These are phyloP conservation scores for Cosmia trapezina DNA, from an alignment of 2,888 invertebrate genomes.

Conservation along the genomic window DNA sequence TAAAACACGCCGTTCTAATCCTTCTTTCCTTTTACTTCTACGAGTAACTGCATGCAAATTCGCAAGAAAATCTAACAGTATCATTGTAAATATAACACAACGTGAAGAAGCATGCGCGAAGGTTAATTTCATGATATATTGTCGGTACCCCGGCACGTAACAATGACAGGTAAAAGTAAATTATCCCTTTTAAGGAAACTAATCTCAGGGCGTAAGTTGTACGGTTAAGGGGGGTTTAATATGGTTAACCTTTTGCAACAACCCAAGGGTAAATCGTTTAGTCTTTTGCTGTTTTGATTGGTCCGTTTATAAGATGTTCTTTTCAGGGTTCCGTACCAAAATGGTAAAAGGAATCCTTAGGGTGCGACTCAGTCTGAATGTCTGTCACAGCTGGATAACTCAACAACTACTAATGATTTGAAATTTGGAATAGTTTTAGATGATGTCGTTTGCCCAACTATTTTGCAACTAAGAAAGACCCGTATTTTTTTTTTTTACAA, in stretches of 20 bases:
- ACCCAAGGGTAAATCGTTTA: conserved; percentile 31
- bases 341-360: too few species aligned
- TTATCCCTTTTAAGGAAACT: conserved; percentile 65
- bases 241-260: conserved; percentile 52
- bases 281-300: not conserved
- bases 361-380: too few species aligned
- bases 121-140: conserved; percentile 54
- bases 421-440: too few species aligned
- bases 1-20: not conserved
- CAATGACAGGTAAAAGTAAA: conserved; percentile 59
- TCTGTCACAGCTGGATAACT: too few species aligned
- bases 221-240: conserved; percentile 50
- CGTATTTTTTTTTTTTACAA: too few species aligned
- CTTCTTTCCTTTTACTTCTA: not conserved
- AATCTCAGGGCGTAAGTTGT: conserved; percentile 59
- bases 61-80: not conserved
- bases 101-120: conserved; percentile 11
- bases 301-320: not conserved
- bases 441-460: too few species aligned
- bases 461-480: too few species aligned
- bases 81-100: conserved; percentile 16
- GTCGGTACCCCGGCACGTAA: conserved; percentile 44
- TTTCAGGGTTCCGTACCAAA: too few species aligned
- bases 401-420: too few species aligned
- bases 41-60: not conserved